phyloP scores from a whole-genome alignment of 2,888 invertebrate species.

The Macroteleia sp. region DNA sequence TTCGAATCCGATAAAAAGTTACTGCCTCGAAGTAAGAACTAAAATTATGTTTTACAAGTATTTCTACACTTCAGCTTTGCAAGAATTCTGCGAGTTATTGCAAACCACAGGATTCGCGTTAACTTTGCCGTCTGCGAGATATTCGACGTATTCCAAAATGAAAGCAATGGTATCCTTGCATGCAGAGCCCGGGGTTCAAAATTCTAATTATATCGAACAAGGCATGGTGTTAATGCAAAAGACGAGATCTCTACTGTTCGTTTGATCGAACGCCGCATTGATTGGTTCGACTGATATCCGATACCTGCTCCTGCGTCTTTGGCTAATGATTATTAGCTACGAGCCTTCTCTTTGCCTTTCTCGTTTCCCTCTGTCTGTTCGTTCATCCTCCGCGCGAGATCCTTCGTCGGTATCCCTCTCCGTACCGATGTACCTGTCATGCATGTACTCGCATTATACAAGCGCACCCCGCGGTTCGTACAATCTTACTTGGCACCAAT shows the following conservation, averaged over 20 bases:
- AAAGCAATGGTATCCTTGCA: slow-evolving; percentile 23
- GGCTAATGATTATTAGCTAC: slow-evolving; percentile 78
- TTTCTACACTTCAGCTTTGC: background rate
- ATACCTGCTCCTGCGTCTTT: slow-evolving; percentile 77
- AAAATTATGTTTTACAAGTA: background rate
- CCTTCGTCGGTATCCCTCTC: slow-evolving; percentile 52
- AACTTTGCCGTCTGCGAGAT: slow-evolving; percentile 11
- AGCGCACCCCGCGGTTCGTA: slow-evolving; percentile 68
- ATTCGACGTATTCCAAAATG: slow-evolving; percentile 24
- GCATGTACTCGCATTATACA: slow-evolving; percentile 66
- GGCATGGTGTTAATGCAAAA: slow-evolving; percentile 53
- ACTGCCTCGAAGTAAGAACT: background rate
- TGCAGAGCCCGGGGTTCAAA: slow-evolving; percentile 20
- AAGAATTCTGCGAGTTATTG: background rate
- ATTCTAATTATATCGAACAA: slow-evolving; percentile 55
- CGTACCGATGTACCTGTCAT: slow-evolving; percentile 61
- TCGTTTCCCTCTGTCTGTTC: slow-evolving; percentile 58
- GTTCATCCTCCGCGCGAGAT: slow-evolving; percentile 55
- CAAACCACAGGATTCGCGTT: slow-evolving; percentile 1
- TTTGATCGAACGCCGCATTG: slow-evolving; percentile 76
- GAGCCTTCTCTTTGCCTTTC: slow-evolving; percentile 70
- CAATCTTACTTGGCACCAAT: slow-evolving; percentile 66
- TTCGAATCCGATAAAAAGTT: too few species aligned
- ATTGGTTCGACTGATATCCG: slow-evolving; percentile 77
- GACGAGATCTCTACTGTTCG: slow-evolving; percentile 59